Evolutionary conservation across 2,797 vertebrate species (phyloP).

Genomic region (Atherinosoma microstoma): DNA sequence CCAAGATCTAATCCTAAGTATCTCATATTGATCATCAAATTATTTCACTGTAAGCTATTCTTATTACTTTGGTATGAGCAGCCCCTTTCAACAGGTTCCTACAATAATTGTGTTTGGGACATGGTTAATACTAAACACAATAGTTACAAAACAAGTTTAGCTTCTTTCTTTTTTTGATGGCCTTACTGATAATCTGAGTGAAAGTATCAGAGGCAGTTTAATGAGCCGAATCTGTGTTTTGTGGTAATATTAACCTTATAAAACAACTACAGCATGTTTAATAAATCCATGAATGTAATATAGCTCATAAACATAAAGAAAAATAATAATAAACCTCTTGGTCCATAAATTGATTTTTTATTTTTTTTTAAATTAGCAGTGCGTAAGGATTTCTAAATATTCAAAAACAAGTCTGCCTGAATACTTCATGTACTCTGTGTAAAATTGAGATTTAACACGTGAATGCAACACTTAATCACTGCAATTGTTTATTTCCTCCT

Average conservation of each 20-base stretch:
- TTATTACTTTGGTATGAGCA: background rate
- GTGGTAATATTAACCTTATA: background rate
- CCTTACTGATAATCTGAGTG: background rate
- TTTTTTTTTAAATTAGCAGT: background rate
- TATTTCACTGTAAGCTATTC: background rate
- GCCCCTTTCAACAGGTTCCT: background rate
- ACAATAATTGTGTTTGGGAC: background rate
- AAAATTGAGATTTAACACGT: background rate
- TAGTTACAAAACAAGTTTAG: background rate
- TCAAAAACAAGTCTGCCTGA: background rate
- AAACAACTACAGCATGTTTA: background rate
- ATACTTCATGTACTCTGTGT: conserved; percentile 14
- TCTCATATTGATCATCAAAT: background rate
- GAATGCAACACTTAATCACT: conserved; percentile 27
- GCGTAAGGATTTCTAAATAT: background rate
- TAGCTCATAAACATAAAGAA: background rate
- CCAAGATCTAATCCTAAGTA: background rate
- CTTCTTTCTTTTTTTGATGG: background rate
- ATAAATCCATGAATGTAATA: background rate
- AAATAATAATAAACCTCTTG: background rate
- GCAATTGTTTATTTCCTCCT: too few relatives aligned
- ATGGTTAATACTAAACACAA: background rate
- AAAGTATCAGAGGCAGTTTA: background rate
- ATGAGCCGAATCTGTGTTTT: background rate
- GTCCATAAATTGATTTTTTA: background rate